Percentiles rank a stretch among this genome's conserved stretches.
phyloP scores from a whole-genome alignment of 2,888 invertebrate genomes.

The Mythimna loreyi region DNA sequence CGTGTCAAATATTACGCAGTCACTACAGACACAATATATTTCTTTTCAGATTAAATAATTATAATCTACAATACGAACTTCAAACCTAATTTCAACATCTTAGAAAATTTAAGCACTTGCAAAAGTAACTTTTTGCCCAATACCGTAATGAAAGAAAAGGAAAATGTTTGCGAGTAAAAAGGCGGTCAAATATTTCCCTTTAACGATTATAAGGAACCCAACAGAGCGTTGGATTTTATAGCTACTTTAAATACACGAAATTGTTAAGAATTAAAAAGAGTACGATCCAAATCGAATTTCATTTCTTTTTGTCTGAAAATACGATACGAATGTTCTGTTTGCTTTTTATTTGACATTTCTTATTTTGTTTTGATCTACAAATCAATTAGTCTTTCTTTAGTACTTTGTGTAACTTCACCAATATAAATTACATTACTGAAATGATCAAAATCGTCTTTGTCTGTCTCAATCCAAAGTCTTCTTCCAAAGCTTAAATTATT shows the following conservation, averaged over 20 bases:
- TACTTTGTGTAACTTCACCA: background rate
- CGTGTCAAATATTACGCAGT: background rate
- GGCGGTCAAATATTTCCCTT: slow-evolving; percentile 47
- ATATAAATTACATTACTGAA: background rate
- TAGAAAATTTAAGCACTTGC: slow-evolving; percentile 12
- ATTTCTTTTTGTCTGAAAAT: slow-evolving; percentile 29
- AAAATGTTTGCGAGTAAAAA: slow-evolving; percentile 49
- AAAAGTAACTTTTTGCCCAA: slow-evolving; percentile 15
- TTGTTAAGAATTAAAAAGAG: slow-evolving; percentile 42
- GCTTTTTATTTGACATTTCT: slow-evolving; percentile 8
- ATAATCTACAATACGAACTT: slow-evolving; percentile 13
- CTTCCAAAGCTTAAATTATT: slow-evolving; percentile 21
- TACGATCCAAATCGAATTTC: slow-evolving; percentile 18
- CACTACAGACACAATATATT: background rate
- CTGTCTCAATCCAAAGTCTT: background rate
- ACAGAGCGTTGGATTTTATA: slow-evolving; percentile 67
- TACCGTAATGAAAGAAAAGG: slow-evolving; percentile 25
- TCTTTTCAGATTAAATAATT: slow-evolving; percentile 14
- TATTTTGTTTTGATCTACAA: background rate
- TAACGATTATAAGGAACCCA: slow-evolving; percentile 65
- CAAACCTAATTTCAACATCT: slow-evolving; percentile 14
- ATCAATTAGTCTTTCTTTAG: background rate
- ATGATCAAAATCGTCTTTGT: background rate
- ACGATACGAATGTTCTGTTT: background rate
- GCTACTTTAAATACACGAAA: slow-evolving; percentile 66